Base-by-base conservation (phyloP, 2,888 invertebrate species). In the Caenorhabditis sp. region DNA sequence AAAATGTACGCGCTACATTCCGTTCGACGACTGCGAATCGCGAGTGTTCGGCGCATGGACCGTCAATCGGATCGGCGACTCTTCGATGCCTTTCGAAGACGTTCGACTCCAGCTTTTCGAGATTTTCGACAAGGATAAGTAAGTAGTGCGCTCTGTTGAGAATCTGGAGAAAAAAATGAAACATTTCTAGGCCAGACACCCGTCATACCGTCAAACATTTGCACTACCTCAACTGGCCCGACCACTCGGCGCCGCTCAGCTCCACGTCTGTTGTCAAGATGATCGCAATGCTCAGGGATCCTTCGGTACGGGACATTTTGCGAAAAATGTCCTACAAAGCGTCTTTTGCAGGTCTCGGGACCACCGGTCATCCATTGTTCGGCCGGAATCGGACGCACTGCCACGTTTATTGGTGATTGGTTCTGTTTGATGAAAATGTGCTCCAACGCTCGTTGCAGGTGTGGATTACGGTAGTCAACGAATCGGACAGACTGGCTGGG, bases 331-430 rank as follows among this genome's bases (percentile, higher is more conserved):
- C 5, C 6, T 32, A 30, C 6, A n/a, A n/a, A n/a, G n/a, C n/a
- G n/a, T n/a, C n/a, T 6, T 35, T 62, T 50, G 2, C 32, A 52
- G 50, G 13, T 11, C 22, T 43, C 30, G n/a, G 58, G 32, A 5
- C 81, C 83, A 4, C 80, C 82, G 3, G 59, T 79, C 2, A 79
- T 84, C 0, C 84, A 84, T 45, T 84, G 84, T 56, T 79, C 81
- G 6, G 84, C 84, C 8, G 84, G 84, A 9, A 80, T 84, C 37
- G 83, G 83, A 4, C 43, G 83, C 3, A 81, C 80, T 1, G 63
- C 70, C 24, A 80, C 80, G 0, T 79, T 73, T 24, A 65, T 73
- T 13, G 70, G 71, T 59, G 8, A 52, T 45, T 30, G 4, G 4
- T 8, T 35, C 13, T n/a, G n/a, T n/a, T n/a, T n/a, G n/a, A n/a